These are phyloP conservation scores for Drosophila setosimentum DNA, from an alignment of 2,888 invertebrate genomes.

Conservation along the genomic window DNA sequence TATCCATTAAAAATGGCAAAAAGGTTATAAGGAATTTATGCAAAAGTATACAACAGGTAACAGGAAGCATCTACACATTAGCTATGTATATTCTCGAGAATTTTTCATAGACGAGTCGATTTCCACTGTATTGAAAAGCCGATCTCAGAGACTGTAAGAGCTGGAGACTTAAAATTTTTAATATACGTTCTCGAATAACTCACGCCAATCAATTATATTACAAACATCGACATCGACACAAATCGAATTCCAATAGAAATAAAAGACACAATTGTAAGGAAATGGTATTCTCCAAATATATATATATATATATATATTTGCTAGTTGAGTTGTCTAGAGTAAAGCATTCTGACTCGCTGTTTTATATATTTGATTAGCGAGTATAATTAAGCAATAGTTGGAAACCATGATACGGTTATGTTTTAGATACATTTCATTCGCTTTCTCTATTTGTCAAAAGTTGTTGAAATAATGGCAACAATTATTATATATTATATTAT, in stretches of 20 bases:
- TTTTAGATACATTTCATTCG: background rate
- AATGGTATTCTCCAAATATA: background rate
- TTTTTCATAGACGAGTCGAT: background rate
- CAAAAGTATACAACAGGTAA: background rate
- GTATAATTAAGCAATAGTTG: background rate
- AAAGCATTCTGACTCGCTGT: background rate
- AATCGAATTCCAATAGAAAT: background rate
- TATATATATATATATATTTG: too few relatives aligned
- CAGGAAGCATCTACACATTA: background rate
- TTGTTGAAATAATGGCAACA: background rate
- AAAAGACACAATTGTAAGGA: background rate
- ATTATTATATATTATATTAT: background rate
- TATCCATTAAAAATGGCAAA: background rate
- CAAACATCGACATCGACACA: background rate
- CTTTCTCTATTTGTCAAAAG: background rate
- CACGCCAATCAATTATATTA: background rate
- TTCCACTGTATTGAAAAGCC: background rate
- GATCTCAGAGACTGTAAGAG: background rate
- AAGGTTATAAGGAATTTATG: background rate
- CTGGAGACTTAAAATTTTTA: fast-evolving
- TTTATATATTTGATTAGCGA: background rate
- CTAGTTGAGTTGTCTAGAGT: background rate
- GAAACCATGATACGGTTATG: background rate
- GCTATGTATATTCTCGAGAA: background rate
- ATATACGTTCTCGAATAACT: background rate